A percentile compares a stretch with the other conserved stretches of the same genome.
phyloP scores from a whole-genome alignment of 2,888 invertebrate species.

The Lordiphosa fenestrarum region DNA sequence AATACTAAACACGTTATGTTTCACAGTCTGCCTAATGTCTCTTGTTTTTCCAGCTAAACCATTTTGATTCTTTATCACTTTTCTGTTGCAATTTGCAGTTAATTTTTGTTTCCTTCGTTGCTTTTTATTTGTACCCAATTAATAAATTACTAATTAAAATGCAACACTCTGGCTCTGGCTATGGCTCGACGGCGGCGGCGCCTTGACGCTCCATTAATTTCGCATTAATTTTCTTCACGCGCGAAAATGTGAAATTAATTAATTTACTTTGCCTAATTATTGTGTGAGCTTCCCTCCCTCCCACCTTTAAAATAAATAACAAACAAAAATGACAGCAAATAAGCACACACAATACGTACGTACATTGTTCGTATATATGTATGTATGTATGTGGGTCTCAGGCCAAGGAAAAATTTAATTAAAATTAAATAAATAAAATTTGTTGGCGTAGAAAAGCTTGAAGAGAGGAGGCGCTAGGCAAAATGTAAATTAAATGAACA shows the following conservation, averaged over 20 bases:
- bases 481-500: slow-evolving; percentile 28
- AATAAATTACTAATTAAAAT: slow-evolving; percentile 63
- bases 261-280: slow-evolving; percentile 61
- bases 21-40: too few relatives aligned
- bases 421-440: slow-evolving; percentile 43
- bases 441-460: slow-evolving; percentile 4
- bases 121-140: slow-evolving; percentile 34
- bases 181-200: slow-evolving; percentile 42
- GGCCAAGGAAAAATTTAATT: slow-evolving; percentile 28
- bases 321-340: neutral
- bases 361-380: neutral
- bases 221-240: slow-evolving; percentile 68
- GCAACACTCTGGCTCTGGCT: slow-evolving; percentile 43
- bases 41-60: too few relatives aligned
- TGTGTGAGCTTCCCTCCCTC: slow-evolving; percentile 28
- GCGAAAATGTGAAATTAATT: slow-evolving; percentile 60
- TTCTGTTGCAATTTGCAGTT: slow-evolving; percentile 17
- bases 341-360: slow-evolving; percentile 4
- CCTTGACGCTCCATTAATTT: slow-evolving; percentile 73
- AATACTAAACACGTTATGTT: too few relatives aligned
- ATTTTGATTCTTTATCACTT: slow-evolving; percentile 17
- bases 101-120: slow-evolving; percentile 5
- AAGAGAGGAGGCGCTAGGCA: neutral
- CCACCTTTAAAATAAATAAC: slow-evolving; percentile 3
- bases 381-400: slow-evolving; percentile 12